Base-by-base conservation (phyloP, 2,113 vertebrate species). In the Pteropus alecto region DNA sequence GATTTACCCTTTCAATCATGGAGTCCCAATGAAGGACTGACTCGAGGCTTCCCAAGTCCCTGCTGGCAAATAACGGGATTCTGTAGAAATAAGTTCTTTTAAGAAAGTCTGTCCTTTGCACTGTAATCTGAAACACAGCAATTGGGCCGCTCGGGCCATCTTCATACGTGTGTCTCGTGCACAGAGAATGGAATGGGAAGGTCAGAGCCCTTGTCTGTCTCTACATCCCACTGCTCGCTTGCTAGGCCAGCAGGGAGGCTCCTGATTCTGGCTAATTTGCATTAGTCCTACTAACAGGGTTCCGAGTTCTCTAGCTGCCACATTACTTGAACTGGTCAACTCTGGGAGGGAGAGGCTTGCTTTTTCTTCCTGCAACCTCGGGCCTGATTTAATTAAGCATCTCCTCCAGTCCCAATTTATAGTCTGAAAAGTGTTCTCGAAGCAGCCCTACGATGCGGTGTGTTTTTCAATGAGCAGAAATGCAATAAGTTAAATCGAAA, bases 381-480 rank as follows among this genome's bases (percentile, higher is more conserved):
- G 95, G 70, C 97, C 65, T 60, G 24, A 96, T 93, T 96, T 92
- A 97, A 98, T 97, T 97, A 98, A 98, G 95, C 76, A 79, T 92
- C 16, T 84, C 87, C 89, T 94, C 33, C 95, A 97, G 91, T 74
- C 87, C 91, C 76, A 2, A 97, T 91, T 95, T 97, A 94, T 54
- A 85, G 94, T 94, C 8, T 46, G 97, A 93, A 97, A 97, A 98
- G 92, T 84, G 78, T 96, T 93, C 79, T 96, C 4, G 0, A 60
- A 0, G 0, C 92, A 93, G 60, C 95, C 88, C 0, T 0, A 79
- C 90, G 61, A 96, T 43, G 95, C 30, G 6, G 74, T 28, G 33
- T 97, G 97, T 79, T 97, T 98, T 96, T 96, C 97, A 98, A 98
- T 98, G 92, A 98, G 96, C 83, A 18, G 35, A 74, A 70, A 97